Evolutionary conservation across 1,140 invertebrate genomes (phyloP), one percentile per base, ranked within the genome.

Genomic region (Nylanderia fulva): DNA sequence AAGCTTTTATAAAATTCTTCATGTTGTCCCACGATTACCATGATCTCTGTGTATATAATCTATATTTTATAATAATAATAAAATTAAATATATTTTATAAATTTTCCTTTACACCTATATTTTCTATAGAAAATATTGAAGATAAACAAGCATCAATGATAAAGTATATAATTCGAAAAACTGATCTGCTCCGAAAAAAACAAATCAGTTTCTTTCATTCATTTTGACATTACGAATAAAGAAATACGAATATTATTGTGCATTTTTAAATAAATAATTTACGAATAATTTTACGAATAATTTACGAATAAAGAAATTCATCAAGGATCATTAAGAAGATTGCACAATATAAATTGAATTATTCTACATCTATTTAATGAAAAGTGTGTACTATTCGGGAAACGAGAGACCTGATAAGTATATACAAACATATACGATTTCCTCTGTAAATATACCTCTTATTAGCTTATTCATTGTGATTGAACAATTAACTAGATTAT

Each of bases 1-100:
- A n/a, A n/a, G n/a, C n/a, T n/a, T n/a, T n/a, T n/a, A n/a, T n/a
- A n/a, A n/a, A n/a, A n/a, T n/a, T n/a, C n/a, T n/a, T n/a, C n/a
- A n/a, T n/a, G n/a, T n/a, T n/a, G n/a, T n/a, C n/a, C n/a, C n/a
- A n/a, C n/a, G n/a, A n/a, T n/a, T n/a, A n/a, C n/a, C n/a, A n/a
- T n/a, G n/a, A n/a, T n/a, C n/a, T n/a, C n/a, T n/a, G n/a, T n/a
- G n/a, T n/a, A 29, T 27, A 48, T 15, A 45, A 48, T 68, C 45
- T 27, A 7, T 68, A 48, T 33, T 52, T 71, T 29, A 71, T 71
- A 52, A 52, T 9, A 52, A 71, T 52, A 71, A 33, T 33, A n/a
- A n/a, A n/a, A 71, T 52, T 29, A 29, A n/a, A 29, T 21, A 52
- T 15, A 29, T 45, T 72, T 58, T 45, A 15, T 18, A 1, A 48